Evolutionary conservation across 1,140 invertebrate genomes (phyloP), one percentile per base, ranked within the genome.

Genomic region (Zaprionus ghesquierei): DNA sequence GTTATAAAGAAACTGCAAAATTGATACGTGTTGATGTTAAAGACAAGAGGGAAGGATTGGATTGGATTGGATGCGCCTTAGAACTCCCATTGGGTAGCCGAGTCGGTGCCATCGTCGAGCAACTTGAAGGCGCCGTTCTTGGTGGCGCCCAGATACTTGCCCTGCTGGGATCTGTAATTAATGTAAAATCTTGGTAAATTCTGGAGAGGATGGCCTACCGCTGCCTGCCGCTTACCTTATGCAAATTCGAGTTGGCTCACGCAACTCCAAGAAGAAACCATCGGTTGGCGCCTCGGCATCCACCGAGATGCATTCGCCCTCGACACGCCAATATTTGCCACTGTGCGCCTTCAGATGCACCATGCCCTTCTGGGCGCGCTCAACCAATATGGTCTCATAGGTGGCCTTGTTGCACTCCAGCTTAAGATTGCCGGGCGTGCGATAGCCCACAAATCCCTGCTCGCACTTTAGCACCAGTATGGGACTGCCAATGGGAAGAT

Each of bases 401-500:
- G 95, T 95, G 54, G 97, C 97, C 93, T 98, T 98, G 93, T 99
- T 99, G 94, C 98, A 99, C 92, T 99, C 98, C 74, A 98, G 94
- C 92, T 97, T 96, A 13, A 95, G 93, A 79, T 95, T 97, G 33
- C 95, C 94, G 0, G 94, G 92, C 35, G 95, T 95, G 93, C 98
- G 98, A 81, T 96, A 97, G 0, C 98, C 98, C 41, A 99, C 98
- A 92, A 98, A 99, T 13, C 98, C 98, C 92, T 98, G 98, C 87
- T 99, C 98, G 89, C 97, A 97, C 92, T 98, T 98, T 75, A 99
- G 93, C 72, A 99, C 97, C 77, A 99, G 93, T 89, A 98, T 97
- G 1, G 98, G 98, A 80, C 97, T 96, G 91, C 3, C 8, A 20
- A 8, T 71, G 71, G 77, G 23, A 69, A 70, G 27, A 46, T 13